These are phyloP conservation scores for Silurus meridionalis DNA, from an alignment of 2,113 vertebrate species.

Conservation along the genomic window DNA sequence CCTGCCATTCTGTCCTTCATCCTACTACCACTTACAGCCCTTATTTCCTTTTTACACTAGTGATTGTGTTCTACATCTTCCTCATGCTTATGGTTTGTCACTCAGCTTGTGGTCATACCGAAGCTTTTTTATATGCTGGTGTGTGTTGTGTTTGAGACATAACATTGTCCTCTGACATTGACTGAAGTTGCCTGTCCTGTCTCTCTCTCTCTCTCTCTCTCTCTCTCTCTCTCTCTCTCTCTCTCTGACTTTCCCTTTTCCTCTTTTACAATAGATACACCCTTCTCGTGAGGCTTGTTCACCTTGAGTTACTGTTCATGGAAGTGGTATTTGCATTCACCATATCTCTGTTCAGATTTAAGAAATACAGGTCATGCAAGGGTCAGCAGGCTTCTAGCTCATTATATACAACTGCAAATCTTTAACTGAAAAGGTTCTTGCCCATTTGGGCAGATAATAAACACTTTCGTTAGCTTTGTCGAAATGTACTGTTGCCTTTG, in stretches of 20 bases:
- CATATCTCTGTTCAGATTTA: conserved; percentile 42
- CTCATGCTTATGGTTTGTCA: conserved; percentile 33
- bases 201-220: conserved; percentile 39
- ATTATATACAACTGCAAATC: conserved; percentile 7
- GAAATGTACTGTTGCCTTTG: conserved; percentile 41
- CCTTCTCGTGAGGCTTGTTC: conserved; percentile 21
- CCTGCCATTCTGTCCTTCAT: conserved; percentile 22
- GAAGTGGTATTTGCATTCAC: conserved; percentile 38
- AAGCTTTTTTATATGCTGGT: conserved; percentile 45
- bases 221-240: conserved; percentile 37
- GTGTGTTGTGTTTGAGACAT: conserved; percentile 51
- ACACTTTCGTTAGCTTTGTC: conserved; percentile 34
- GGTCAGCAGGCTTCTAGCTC: conserved; percentile 42
- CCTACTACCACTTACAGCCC: not conserved
- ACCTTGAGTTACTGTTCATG: conserved; percentile 55
- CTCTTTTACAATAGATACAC: conserved; percentile 33
- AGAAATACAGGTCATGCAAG: conserved; percentile 37
- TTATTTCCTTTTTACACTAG: conserved; percentile 18
- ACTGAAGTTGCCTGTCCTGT: conserved; percentile 30
- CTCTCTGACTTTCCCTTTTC: not conserved
- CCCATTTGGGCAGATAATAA: conserved; percentile 31
- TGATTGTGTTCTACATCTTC: conserved; percentile 31
- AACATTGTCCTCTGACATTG: conserved; percentile 62
- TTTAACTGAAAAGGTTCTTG: conserved; percentile 19
- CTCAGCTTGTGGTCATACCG: conserved; percentile 27